Evolutionary conservation across 2,797 vertebrate species (phyloP).

Genomic region (Brotula barbata): DNA sequence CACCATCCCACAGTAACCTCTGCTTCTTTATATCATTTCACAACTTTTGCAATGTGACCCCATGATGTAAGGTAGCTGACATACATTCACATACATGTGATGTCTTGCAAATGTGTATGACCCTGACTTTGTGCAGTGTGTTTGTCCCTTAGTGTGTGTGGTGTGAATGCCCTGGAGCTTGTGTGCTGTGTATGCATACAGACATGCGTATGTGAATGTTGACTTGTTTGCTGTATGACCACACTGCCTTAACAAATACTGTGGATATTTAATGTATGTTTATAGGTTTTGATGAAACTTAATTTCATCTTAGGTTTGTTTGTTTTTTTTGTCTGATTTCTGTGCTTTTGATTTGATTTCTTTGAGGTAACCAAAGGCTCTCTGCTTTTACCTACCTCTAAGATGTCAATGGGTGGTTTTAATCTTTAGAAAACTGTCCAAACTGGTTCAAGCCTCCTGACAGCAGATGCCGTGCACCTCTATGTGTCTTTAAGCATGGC

Average conservation of each 20-base stretch:
- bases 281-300: too few relatives aligned
- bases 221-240: constrained; percentile 21
- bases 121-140: too few relatives aligned
- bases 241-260: constrained; percentile 52
- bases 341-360: neutral
- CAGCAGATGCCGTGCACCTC: neutral
- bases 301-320: neutral
- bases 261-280: too few relatives aligned
- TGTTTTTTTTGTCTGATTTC: neutral
- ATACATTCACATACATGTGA: too few relatives aligned
- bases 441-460: too few relatives aligned
- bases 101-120: too few relatives aligned
- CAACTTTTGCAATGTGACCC: too few relatives aligned
- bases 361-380: too few relatives aligned
- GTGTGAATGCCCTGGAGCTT: neutral
- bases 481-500: neutral
- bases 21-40: too few relatives aligned
- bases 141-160: neutral
- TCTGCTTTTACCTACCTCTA: neutral
- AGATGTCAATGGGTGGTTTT: neutral
- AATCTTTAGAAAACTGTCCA: too few relatives aligned
- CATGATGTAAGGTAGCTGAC: too few relatives aligned
- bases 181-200: neutral
- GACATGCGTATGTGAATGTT: neutral
- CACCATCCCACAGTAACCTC: too few relatives aligned